phyloP scores from a whole-genome alignment of 2,888 invertebrate species.

The Acrocyrtus sp. region DNA sequence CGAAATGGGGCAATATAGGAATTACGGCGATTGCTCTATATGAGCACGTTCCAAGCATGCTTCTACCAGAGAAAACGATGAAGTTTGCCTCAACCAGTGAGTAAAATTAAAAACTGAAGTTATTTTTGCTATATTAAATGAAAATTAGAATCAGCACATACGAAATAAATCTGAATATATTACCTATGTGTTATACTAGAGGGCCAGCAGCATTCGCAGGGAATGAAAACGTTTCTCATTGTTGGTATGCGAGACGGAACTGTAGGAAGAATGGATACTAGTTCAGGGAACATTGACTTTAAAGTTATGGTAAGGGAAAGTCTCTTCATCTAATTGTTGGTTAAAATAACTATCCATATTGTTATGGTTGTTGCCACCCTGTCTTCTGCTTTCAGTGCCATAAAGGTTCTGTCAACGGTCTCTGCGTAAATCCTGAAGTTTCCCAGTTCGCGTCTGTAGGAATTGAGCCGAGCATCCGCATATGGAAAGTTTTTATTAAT shows the following conservation, averaged over 20 bases:
- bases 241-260: slow-evolving; percentile 59
- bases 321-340: background rate
- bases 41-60: slow-evolving; percentile 55
- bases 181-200: no score
- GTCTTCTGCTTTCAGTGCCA: slow-evolving; percentile 53
- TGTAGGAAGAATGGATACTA: slow-evolving; percentile 48
- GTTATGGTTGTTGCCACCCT: background rate
- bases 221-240: slow-evolving; percentile 55
- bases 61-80: slow-evolving; percentile 53
- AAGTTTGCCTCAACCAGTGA: slow-evolving; percentile 34
- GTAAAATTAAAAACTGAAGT: background rate
- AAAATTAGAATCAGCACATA: background rate
- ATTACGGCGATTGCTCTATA: slow-evolving; percentile 57
- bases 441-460: slow-evolving; percentile 59
- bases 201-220: no score
- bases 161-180: background rate
- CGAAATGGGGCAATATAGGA: slow-evolving; percentile 45
- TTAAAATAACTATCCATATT: background rate
- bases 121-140: background rate
- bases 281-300: slow-evolving; percentile 55
- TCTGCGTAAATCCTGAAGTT: slow-evolving; percentile 57
- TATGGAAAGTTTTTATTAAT: slow-evolving; percentile 59
- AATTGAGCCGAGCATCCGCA: slow-evolving; percentile 54
- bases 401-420: slow-evolving; percentile 51
- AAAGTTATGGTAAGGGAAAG: slow-evolving; percentile 35